Conservation (phyloP, 2,797 vertebrate genomes). For the Myioborus melanocephalus region DNA sequence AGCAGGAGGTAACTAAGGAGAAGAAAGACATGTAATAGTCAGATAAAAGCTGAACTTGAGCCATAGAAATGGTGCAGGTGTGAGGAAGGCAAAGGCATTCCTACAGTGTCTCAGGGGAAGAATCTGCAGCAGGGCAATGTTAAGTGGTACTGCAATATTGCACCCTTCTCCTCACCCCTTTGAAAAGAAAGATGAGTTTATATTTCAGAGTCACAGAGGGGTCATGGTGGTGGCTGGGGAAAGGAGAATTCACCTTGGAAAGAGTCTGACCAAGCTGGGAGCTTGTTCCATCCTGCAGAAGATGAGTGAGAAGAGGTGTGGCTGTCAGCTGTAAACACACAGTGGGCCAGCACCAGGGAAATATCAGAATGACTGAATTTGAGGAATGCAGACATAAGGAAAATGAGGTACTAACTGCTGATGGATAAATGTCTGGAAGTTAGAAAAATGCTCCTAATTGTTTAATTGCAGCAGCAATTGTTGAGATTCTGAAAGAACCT, state of each 20-base stretch:
- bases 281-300: background rate
- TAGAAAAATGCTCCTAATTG: background rate
- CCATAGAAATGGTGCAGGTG: background rate
- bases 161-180: background rate
- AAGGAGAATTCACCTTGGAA: background rate
- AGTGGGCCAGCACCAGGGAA: background rate
- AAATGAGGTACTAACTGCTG: background rate
- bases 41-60: background rate
- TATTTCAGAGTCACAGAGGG: background rate
- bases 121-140: background rate
- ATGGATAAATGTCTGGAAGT: background rate
- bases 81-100: background rate
- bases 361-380: background rate
- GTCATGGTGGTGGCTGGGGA: background rate
- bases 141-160: background rate
- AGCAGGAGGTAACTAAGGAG: background rate
- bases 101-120: background rate
- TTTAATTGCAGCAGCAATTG: background rate
- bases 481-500: background rate
- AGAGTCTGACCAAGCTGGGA: background rate
- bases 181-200: background rate
- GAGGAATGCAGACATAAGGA: background rate
- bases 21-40: background rate
- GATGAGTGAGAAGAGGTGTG: background rate
- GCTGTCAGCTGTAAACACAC: background rate